These are phyloP conservation scores for Gambusia affinis DNA, from an alignment of 2,113 vertebrate genomes.

Conservation along the genomic window DNA sequence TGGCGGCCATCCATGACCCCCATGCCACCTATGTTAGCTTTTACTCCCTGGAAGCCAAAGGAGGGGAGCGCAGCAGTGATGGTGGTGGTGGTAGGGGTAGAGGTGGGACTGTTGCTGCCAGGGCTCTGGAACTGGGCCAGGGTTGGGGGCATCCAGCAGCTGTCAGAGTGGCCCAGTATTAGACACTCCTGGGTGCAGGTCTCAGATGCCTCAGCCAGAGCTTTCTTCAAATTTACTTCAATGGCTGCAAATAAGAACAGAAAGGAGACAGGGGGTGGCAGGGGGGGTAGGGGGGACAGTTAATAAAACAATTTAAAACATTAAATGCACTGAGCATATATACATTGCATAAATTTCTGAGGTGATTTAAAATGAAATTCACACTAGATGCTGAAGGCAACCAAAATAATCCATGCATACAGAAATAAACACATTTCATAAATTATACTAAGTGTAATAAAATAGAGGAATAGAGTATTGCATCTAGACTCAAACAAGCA, in stretches of 20 bases:
- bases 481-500: too few species aligned
- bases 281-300: constrained; percentile 19
- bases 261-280: too few species aligned
- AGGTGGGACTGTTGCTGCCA: constrained; percentile 62
- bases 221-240: constrained; percentile 94
- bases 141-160: constrained; percentile 96
- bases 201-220: constrained; percentile 92
- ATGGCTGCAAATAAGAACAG: constrained; percentile 80
- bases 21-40: constrained; percentile 76
- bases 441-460: neutral
- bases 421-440: too few species aligned
- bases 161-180: constrained; percentile 96
- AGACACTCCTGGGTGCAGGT: constrained; percentile 98
- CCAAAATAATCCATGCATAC: too few species aligned
- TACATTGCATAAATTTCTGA: too few species aligned
- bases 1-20: constrained; percentile 82
- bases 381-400: too few species aligned
- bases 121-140: constrained; percentile 84
- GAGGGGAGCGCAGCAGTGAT: constrained; percentile 78
- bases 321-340: neutral
- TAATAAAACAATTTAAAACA: constrained; percentile 35
- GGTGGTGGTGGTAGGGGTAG: constrained; percentile 75
- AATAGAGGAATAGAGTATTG: neutral
- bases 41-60: constrained; percentile 83
- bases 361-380: too few species aligned